These are phyloP conservation scores for Picathartes gymnocephalus DNA, from an alignment of 2,113 vertebrate genomes.

Conservation along the genomic window DNA sequence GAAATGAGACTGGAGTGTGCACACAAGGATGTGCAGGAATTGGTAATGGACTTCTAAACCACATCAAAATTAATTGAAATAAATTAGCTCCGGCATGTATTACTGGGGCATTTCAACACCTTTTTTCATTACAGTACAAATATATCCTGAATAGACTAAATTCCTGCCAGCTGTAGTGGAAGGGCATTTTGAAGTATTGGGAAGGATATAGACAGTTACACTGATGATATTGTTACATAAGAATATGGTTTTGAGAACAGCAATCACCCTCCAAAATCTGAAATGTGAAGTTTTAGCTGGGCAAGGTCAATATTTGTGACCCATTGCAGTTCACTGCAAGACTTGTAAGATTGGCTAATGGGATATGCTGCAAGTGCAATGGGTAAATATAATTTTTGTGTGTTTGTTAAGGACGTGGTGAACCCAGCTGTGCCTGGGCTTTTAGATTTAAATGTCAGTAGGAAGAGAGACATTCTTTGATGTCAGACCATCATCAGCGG, in stretches of 20 bases:
- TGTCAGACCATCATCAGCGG: background rate
- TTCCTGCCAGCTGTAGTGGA: background rate
- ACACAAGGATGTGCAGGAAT: background rate
- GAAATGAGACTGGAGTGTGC: background rate
- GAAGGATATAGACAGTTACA: background rate
- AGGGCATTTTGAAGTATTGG: background rate
- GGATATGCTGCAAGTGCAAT: too few species aligned
- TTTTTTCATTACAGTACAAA: background rate
- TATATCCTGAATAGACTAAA: background rate
- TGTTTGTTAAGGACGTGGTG: background rate
- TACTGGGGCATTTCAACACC: background rate
- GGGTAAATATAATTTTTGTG: background rate
- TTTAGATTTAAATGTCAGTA: background rate
- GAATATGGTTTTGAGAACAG: background rate
- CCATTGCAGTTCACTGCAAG: background rate
- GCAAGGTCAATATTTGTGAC: too few species aligned
- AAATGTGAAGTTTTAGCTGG: background rate
- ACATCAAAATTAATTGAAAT: background rate
- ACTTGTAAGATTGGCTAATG: fast-evolving
- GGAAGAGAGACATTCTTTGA: background rate
- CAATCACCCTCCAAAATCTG: background rate
- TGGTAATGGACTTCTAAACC: background rate
- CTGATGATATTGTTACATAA: background rate
- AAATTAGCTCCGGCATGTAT: background rate
- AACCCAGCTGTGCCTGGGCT: background rate